These are phyloP conservation scores for Drosophila limbata DNA, from an alignment of 2,888 invertebrate species.

Conservation along the genomic window DNA sequence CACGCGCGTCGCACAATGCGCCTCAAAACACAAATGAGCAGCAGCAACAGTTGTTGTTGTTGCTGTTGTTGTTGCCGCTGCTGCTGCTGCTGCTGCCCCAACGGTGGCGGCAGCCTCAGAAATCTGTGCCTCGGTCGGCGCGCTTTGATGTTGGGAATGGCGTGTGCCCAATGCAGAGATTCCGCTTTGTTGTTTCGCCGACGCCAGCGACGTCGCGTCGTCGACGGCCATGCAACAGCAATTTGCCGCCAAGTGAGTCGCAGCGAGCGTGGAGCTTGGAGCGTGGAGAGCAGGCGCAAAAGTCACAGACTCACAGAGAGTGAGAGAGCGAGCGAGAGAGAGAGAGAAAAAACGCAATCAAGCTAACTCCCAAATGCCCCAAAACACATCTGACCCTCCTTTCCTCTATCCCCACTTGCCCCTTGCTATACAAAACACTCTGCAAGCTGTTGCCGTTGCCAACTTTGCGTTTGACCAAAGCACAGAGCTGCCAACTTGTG, in stretches of 20 bases:
- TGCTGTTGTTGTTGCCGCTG: slow-evolving; percentile 72
- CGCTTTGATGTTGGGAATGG: slow-evolving; percentile 85
- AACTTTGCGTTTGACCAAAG: slow-evolving; percentile 23
- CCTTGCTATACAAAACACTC: background rate
- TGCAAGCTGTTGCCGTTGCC: slow-evolving; percentile 36
- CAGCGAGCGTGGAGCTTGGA: slow-evolving; percentile 54
- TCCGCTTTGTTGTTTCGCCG: slow-evolving; percentile 84
- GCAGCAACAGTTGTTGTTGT: slow-evolving; percentile 54
- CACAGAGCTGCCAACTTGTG: slow-evolving; percentile 13
- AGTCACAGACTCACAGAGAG: slow-evolving; percentile 26
- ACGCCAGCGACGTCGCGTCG: slow-evolving; percentile 59
- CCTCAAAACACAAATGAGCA: slow-evolving; percentile 80
- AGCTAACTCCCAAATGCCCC: slow-evolving; percentile 37
- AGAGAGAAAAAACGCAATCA: slow-evolving; percentile 16
- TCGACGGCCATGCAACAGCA: slow-evolving; percentile 74
- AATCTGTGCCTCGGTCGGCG: slow-evolving; percentile 83
- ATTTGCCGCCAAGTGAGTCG: slow-evolving; percentile 76
- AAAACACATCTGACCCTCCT: slow-evolving; percentile 19
- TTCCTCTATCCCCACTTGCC: background rate
- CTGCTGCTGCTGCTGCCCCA: slow-evolving; percentile 74
- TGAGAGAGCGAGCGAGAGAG: background rate
- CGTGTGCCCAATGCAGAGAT: slow-evolving; percentile 86
- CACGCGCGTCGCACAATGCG: slow-evolving; percentile 82
- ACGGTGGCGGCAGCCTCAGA: slow-evolving; percentile 85
- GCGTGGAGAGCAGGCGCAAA: slow-evolving; percentile 51